phyloP scores from a whole-genome alignment of 2,888 invertebrate genomes.

The Macrophya alboannulata region DNA sequence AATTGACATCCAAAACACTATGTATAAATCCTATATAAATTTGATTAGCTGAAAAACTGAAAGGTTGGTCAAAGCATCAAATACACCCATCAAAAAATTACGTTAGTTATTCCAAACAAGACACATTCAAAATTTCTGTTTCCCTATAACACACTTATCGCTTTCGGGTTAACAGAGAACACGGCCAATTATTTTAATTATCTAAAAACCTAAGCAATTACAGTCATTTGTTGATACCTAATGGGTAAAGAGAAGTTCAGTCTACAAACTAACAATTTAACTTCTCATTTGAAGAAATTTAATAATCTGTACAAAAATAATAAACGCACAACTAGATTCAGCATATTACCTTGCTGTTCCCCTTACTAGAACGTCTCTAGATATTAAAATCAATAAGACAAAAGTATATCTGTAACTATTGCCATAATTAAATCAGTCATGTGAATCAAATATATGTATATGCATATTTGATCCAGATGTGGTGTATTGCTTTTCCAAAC shows the following conservation, averaged over 20 bases:
- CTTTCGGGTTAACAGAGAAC: background rate
- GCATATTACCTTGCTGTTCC: background rate
- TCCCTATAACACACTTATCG: background rate
- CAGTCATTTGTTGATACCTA: background rate
- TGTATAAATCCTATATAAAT: conserved; percentile 6
- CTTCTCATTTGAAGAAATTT: background rate
- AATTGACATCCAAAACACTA: conserved; percentile 1
- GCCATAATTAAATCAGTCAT: conserved; percentile 25
- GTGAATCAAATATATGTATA: conserved; percentile 26
- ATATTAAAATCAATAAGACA: background rate
- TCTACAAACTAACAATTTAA: background rate
- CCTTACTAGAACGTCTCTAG: conserved; percentile 15
- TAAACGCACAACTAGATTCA: conserved; percentile 22
- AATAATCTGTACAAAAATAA: background rate
- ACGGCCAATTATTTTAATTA: background rate
- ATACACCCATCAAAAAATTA: background rate
- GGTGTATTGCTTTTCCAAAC: conserved; percentile 11
- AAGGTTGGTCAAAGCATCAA: background rate
- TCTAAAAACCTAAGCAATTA: background rate
- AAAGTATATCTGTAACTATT: conserved; percentile 31
- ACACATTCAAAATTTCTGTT: background rate
- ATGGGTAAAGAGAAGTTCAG: background rate
- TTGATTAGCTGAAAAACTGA: background rate
- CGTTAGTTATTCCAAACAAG: background rate
- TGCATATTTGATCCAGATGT: conserved; percentile 29